A percentile compares a stretch with the other conserved stretches of the same genome.
Conservation (phyloP, 2,113 vertebrate species). For the Halichoerus grypus region DNA sequence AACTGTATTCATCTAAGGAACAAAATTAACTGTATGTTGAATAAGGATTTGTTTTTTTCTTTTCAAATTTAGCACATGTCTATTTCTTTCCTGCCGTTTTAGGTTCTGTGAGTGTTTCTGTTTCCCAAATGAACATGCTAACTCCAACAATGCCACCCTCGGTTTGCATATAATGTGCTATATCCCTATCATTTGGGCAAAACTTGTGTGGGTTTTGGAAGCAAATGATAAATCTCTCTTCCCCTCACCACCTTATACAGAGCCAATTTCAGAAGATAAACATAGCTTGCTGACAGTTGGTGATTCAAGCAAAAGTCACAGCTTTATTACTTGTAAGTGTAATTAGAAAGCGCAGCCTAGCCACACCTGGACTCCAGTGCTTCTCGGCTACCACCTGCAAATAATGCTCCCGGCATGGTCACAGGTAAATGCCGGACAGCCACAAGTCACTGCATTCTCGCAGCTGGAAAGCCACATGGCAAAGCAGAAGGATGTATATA, state of each 20-base stretch:
- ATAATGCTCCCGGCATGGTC: background rate
- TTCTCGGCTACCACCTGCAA: background rate
- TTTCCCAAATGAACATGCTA: background rate
- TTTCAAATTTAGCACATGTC: background rate
- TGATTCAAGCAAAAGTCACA: conserved; percentile 25
- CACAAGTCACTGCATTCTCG: rapidly evolving
- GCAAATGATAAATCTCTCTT: conserved; percentile 53
- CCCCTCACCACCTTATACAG: background rate
- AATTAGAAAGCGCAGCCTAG: background rate
- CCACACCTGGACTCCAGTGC: background rate
- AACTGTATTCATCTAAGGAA: conserved; percentile 25
- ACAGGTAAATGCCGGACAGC: background rate
- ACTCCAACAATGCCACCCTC: background rate
- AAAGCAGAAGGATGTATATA: background rate
- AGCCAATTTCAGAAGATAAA: conserved; percentile 64
- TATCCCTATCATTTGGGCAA: conserved; percentile 21
- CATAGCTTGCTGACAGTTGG: conserved; percentile 49
- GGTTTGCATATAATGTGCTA: background rate
- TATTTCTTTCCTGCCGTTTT: background rate
- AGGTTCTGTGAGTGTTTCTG: background rate
- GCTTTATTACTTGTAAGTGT: background rate
- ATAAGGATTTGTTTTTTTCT: background rate
- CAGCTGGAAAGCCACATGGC: background rate
- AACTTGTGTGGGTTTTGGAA: background rate
- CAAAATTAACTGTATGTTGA: background rate